phyloP scores from a whole-genome alignment of 2,797 vertebrate genomes.

The Heterohyrax brucei region DNA sequence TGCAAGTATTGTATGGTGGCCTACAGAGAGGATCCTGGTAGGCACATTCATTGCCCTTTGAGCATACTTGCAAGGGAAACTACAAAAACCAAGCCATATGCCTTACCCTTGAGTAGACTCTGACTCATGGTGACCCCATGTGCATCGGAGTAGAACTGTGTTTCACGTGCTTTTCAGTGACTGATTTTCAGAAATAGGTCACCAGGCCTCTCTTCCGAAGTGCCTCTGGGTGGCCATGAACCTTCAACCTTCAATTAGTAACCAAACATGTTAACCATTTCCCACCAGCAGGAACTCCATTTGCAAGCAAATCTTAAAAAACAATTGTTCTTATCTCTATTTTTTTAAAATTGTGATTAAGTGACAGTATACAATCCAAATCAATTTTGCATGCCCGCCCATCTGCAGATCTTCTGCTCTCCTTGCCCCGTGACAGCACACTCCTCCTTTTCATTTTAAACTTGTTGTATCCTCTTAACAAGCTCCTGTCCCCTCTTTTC shows the following conservation, averaged over 20 bases:
- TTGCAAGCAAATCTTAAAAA: conserved; percentile 1
- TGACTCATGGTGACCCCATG: background rate
- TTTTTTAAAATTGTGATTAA: too few relatives aligned
- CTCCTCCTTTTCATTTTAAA: too few relatives aligned
- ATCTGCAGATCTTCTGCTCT: too few relatives aligned
- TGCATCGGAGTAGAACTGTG: too few relatives aligned
- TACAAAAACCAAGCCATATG: background rate
- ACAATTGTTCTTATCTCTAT: background rate
- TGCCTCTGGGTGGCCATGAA: background rate
- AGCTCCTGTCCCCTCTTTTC: too few relatives aligned
- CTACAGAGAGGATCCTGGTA: background rate
- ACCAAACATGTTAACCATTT: background rate
- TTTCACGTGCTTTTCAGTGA: background rate
- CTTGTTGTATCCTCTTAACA: too few relatives aligned
- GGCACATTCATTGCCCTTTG: background rate
- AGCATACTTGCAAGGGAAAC: conserved; percentile 38
- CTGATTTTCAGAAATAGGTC: background rate
- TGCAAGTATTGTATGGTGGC: background rate
- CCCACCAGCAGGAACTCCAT: background rate
- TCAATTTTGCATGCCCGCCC: too few relatives aligned
- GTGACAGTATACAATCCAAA: too few relatives aligned
- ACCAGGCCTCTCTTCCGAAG: background rate
- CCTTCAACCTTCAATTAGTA: background rate
- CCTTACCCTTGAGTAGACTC: background rate
- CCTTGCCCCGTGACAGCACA: too few relatives aligned